Evolutionary conservation across 2,113 vertebrate genomes (phyloP).

Genomic region (Pao palembangensis): DNA sequence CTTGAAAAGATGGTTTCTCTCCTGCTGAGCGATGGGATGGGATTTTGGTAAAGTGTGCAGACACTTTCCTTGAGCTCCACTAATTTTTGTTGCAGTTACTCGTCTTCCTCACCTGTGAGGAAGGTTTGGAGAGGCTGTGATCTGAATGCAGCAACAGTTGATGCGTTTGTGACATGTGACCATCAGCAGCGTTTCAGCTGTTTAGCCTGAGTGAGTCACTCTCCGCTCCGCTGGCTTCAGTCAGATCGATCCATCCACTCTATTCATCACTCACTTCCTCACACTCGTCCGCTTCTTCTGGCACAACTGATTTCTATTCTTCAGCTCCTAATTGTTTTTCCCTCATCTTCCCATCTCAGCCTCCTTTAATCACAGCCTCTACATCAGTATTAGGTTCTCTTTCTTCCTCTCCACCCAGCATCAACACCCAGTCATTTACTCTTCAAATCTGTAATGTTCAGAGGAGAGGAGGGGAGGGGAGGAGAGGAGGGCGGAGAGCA

Average conservation of each 20-base stretch:
- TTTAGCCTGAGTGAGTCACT: constrained; percentile 10
- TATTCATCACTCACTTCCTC: constrained; percentile 4
- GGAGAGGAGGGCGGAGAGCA: constrained; percentile 7
- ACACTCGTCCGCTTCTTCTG: not conserved
- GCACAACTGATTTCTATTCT: constrained; percentile 6
- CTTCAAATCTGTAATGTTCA: not conserved
- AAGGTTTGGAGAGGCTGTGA: not conserved
- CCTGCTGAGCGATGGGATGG: no score
- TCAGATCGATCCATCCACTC: constrained; percentile 26
- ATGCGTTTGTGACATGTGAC: not conserved
- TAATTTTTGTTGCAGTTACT: no score
- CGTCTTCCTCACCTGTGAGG: not conserved
- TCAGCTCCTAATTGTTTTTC: constrained; percentile 28
- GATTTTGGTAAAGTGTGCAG: no score
- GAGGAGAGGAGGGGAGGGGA: not conserved
- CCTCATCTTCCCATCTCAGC: constrained; percentile 15
- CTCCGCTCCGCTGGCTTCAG: constrained; percentile 3
- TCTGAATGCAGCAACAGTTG: constrained; percentile 10
- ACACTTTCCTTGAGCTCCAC: no score
- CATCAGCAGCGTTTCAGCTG: not conserved
- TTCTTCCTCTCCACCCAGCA: constrained; percentile 13
- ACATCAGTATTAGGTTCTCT: constrained; percentile 10
- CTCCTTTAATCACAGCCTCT: constrained; percentile 15
- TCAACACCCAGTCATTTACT: constrained; percentile 4
- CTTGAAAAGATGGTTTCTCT: no score